Evolutionary conservation across 1,140 invertebrate genomes (phyloP), one percentile per base, ranked within the genome.

Genomic region (Bombus confusus): DNA sequence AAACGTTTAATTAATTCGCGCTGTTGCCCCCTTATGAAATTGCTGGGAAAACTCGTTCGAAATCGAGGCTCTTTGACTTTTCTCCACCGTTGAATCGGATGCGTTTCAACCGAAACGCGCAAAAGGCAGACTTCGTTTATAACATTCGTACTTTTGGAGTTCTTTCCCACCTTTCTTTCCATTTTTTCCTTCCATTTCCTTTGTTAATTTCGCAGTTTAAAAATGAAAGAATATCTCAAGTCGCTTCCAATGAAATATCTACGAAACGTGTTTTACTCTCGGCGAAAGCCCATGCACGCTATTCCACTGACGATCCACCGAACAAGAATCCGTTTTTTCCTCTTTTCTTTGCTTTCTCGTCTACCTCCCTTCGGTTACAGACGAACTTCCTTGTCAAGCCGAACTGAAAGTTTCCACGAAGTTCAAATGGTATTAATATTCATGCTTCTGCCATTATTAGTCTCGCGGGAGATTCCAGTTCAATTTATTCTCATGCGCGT

Each of bases 401-500:
- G 68, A 64, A 66, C 77, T 66, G 69, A 52, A 85, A 85, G 41
- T 80, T 80, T 85, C 69, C 77, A 64, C 77, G 9, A 57, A 31
- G 77, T 64, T 52, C 68, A 47, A 47, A 34, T n/a, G 77, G 41
- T 73, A 85, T 85, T 85, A 85, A 85, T 85, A 85, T 85, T 80
- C 83, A 85, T 85, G 83, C 52, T 28, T 59, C 68, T 52, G 37
- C 41, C 68, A 66, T 85, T 85, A 85, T 85, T 85, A 85, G 83
- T 85, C 83, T 62, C 83, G 69, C 69, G 34, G 66, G 77, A 34
- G 77, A 85, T 85, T 85, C 66, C 77, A 66, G 57, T 85, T 64
- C 69, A 80, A 85, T 85, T 85, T 80, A 85, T 85, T 80, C 77
- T 64, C 71, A 80, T 62, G 83, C 83, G 69, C 52, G 77, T 73